Evolutionary conservation across 2,797 vertebrate genomes (phyloP).

Genomic region (Falco rusticolus): DNA sequence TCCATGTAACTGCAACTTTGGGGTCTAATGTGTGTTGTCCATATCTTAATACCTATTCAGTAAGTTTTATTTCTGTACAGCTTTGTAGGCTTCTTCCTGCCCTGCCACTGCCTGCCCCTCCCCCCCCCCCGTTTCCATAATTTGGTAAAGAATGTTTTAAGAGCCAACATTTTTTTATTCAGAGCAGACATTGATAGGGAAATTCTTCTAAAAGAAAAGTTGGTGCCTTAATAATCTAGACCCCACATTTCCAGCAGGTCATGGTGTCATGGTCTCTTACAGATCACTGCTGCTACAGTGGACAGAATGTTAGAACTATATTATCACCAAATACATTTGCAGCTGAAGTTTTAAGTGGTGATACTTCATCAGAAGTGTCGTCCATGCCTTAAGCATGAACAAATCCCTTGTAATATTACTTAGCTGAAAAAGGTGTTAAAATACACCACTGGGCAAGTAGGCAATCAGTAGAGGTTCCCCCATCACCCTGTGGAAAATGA

Average conservation of each 20-base stretch:
- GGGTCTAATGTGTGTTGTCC: background rate
- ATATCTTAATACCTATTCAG: background rate
- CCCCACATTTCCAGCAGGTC: background rate
- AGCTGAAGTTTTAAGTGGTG: background rate
- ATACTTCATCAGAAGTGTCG: background rate
- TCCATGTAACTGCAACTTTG: accelerated
- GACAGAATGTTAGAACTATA: background rate
- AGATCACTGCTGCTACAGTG: background rate
- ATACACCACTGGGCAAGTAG: background rate
- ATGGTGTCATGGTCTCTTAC: background rate
- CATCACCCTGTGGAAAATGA: background rate
- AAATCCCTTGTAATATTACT: background rate
- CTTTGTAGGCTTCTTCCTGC: background rate
- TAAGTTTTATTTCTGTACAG: background rate
- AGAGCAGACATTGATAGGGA: background rate
- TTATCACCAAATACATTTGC: background rate
- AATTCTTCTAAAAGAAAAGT: background rate
- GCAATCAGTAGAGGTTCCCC: background rate
- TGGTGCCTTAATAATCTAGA: background rate
- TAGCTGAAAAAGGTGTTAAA: background rate
- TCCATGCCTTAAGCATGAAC: background rate
- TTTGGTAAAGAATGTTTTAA: background rate
- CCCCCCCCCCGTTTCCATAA: background rate
- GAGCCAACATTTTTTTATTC: background rate
- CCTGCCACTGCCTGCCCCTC: too few relatives aligned